These are phyloP conservation scores for Chamaea fasciata DNA, from an alignment of 2,113 vertebrate species.

Conservation along the genomic window DNA sequence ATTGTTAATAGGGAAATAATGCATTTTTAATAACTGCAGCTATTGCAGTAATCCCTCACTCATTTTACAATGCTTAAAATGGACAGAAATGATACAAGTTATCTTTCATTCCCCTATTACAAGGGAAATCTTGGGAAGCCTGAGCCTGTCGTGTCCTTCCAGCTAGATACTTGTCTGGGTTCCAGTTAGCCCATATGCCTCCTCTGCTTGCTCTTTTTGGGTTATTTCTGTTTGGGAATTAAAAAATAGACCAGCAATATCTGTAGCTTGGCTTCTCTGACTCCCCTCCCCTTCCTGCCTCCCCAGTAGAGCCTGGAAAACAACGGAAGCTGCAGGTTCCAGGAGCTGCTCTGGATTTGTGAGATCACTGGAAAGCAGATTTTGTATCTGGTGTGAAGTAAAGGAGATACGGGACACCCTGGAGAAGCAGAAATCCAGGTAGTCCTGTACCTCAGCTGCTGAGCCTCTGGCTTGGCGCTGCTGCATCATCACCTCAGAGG, in stretches of 20 bases:
- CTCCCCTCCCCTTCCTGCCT: background rate
- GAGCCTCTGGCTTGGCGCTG: background rate
- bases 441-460: background rate
- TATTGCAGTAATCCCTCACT: background rate
- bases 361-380: background rate
- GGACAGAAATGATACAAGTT: background rate
- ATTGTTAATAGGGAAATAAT: slow-evolving; percentile 46
- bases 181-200: background rate
- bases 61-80: background rate
- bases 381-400: background rate
- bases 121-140: background rate
- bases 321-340: background rate
- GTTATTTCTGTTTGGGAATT: background rate
- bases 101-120: background rate
- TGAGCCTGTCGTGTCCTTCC: background rate
- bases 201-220: background rate
- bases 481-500: background rate
- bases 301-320: background rate
- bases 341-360: background rate
- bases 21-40: slow-evolving; percentile 52
- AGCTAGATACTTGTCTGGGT: background rate
- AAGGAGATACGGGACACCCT: background rate
- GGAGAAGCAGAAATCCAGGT: background rate
- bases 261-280: background rate
- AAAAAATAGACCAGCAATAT: background rate